Evolutionary conservation across 1,140 invertebrate genomes (phyloP).

Genomic region (Potamilus streckersoni): DNA sequence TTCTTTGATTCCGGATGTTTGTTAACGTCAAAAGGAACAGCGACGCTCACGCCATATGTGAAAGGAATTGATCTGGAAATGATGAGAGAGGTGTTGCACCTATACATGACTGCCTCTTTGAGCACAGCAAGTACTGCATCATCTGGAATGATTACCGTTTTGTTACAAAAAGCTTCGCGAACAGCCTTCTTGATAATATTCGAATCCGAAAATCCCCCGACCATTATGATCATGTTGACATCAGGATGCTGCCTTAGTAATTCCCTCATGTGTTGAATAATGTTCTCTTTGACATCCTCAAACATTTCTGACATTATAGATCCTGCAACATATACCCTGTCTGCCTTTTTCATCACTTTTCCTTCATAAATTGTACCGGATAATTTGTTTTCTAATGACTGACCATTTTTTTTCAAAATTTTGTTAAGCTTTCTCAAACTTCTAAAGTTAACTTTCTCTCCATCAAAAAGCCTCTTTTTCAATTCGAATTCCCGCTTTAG

Average conservation of each 20-base stretch:
- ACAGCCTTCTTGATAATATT: conserved; percentile 10
- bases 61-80: conserved; percentile 3
- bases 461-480: conserved; percentile 24
- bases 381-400: too few relatives aligned
- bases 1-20: conserved; percentile 2
- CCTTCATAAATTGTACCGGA: too few relatives aligned
- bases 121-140: conserved; percentile 6
- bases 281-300: too few relatives aligned
- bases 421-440: too few relatives aligned
- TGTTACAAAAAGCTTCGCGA: conserved; percentile 13
- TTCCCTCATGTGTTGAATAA: too few relatives aligned
- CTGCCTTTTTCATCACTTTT: too few relatives aligned
- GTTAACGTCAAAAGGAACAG: conserved; percentile 7
- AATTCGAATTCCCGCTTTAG: conserved; percentile 33
- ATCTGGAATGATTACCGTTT: conserved; percentile 10
- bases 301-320: too few relatives aligned
- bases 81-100: conserved; percentile 5
- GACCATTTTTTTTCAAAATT: too few relatives aligned
- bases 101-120: conserved; percentile 15
- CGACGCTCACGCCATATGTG: conserved; percentile 10
- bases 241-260: background rate
- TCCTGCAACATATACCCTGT: too few relatives aligned
- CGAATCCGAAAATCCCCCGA: conserved; percentile 19
- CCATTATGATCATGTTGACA: conserved; percentile 14
- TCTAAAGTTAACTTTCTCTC: too few relatives aligned